These are phyloP conservation scores for Salvelinus sp. DNA, from an alignment of 2,113 vertebrate species.

Conservation along the genomic window DNA sequence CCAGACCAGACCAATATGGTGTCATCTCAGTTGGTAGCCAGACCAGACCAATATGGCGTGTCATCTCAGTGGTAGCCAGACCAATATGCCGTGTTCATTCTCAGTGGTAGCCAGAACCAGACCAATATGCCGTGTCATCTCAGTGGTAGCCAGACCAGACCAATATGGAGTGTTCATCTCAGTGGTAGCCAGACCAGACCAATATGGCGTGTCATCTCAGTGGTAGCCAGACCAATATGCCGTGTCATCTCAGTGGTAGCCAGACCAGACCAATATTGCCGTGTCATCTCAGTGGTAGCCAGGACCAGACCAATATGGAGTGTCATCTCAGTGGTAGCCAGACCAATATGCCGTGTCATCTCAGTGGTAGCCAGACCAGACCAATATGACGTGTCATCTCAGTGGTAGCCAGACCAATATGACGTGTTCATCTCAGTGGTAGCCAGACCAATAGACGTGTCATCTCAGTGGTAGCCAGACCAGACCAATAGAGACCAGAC, in stretches of 20 bases:
- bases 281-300: too few species aligned
- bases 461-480: background rate
- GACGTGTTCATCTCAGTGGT: too few species aligned
- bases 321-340: conserved; percentile 54
- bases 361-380: background rate
- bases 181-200: conserved; percentile 38
- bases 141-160: conserved; percentile 54
- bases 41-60: background rate
- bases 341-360: background rate
- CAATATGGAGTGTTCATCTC: conserved; percentile 32
- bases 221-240: too few species aligned
- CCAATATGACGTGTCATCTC: background rate
- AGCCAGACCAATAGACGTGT: background rate
- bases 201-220: conserved; percentile 57
- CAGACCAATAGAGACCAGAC: too few species aligned
- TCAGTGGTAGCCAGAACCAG: too few species aligned
- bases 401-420: background rate
- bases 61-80: background rate
- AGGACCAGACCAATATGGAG: too few species aligned
- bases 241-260: background rate
- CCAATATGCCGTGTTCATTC: background rate
- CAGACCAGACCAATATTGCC: background rate
- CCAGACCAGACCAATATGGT: background rate
- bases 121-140: conserved; percentile 20
- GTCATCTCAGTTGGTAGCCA: conserved; percentile 61